Evolutionary conservation across 2,888 invertebrate species (phyloP).

Genomic region (Phengaris arion): DNA sequence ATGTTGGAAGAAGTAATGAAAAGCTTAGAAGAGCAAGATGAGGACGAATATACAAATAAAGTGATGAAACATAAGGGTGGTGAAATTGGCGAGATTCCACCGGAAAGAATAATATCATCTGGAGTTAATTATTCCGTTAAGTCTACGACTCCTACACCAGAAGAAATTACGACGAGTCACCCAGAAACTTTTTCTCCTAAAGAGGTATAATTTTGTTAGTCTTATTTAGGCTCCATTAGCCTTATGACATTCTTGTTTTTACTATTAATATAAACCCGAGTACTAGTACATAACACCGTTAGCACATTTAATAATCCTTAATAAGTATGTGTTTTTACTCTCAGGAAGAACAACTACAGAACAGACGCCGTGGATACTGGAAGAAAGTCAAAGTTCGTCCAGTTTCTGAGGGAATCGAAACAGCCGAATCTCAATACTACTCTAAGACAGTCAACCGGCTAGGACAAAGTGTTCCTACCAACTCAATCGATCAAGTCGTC

Average conservation of each 20-base stretch:
- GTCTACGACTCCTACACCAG: conserved; percentile 48
- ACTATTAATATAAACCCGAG: too few relatives aligned
- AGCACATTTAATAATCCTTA: background rate
- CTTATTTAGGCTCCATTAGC: too few relatives aligned
- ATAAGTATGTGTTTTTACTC: conserved; percentile 37
- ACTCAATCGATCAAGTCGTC: conserved; percentile 50
- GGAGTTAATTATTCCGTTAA: conserved; percentile 56
- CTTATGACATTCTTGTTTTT: too few relatives aligned
- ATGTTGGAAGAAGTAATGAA: conserved; percentile 78
- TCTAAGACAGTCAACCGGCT: conserved; percentile 80
- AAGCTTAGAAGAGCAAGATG: conserved; percentile 73
- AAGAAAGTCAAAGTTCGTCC: conserved; percentile 84
- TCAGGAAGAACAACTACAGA: conserved; percentile 56
- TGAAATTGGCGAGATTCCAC: conserved; percentile 76
- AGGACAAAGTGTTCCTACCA: conserved; percentile 53
- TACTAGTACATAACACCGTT: too few relatives aligned
- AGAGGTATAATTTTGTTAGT: conserved; percentile 51
- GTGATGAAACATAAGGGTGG: conserved; percentile 77
- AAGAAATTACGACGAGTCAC: conserved; percentile 52
- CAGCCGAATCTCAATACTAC: conserved; percentile 87
- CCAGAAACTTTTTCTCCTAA: conserved; percentile 48
- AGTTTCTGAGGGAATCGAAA: conserved; percentile 83
- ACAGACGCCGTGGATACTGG: conserved; percentile 85
- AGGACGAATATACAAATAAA: conserved; percentile 68
- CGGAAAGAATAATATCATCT: conserved; percentile 66